Evolutionary conservation across 2,797 vertebrate species (phyloP), one percentile per base, ranked within the genome.

Genomic region (Sebastes nivosus): DNA sequence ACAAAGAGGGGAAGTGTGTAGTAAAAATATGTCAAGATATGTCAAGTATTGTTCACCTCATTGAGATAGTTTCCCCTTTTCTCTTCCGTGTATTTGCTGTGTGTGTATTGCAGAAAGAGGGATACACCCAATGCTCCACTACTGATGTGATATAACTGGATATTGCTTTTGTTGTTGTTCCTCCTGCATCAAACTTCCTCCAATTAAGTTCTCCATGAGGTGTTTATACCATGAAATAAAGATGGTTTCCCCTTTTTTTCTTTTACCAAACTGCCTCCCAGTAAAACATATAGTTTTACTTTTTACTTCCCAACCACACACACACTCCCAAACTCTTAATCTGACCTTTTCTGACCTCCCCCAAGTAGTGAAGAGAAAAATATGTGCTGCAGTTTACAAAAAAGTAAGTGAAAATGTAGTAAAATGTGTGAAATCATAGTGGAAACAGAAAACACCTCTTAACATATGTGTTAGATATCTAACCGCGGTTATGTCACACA

Each of bases 1-100:
- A 93, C 87, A 90, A 83, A 90, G 82, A 93, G 80, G 87, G 94
- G 94, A 95, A 95, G 93, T 94, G 93, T 93, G 94, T 94, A 93
- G 93, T 90, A 92, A 89, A 93, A 94, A 88, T 89, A 90, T 89
- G 89, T 89, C 77, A 88, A 90, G 88, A 92, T 91, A 92, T 89
- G 89, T 87, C 75, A 77, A 91, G 86, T 92, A 91, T 93, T 92
- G 90, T 93, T 92, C 87, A 85, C 80, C 91, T 91, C 91, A 94
- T 93, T 93, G 87, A 90, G 77, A 70, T 79, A 67, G 66, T 92
- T 93, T 93, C 93, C 92, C 77, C 91, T 91, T 94, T 87, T 77
- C 59, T 72, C 71, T 32, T 34, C 11, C 9, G 38, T 46, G 64
- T 22, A 65, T 50, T 50, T 50, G 46, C 46, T 74, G 52, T 76